These are phyloP conservation scores for Myodes glareolus DNA, from an alignment of 2,113 vertebrate species.

Conservation along the genomic window DNA sequence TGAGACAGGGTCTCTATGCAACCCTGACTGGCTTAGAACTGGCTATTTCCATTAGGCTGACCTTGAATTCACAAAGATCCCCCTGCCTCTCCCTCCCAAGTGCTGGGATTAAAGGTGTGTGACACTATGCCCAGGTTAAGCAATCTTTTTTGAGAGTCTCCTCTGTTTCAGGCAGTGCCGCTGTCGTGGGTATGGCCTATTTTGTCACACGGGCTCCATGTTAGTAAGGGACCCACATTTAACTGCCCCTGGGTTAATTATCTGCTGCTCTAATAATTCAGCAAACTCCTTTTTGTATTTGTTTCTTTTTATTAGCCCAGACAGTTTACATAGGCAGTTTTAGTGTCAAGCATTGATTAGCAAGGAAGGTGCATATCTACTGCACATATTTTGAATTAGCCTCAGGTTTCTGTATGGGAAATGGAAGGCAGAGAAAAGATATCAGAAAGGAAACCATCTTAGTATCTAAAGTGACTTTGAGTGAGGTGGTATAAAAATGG, in stretches of 20 bases:
- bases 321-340: neutral
- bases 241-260: neutral
- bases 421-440: conserved; percentile 2
- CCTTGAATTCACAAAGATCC: neutral
- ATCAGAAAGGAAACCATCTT: neutral
- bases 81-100: neutral
- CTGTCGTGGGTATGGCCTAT: neutral
- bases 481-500: neutral
- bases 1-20: neutral
- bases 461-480: conserved; percentile 36
- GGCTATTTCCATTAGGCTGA: neutral
- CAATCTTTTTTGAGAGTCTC: neutral
- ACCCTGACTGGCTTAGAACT: neutral
- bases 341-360: neutral
- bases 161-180: neutral
- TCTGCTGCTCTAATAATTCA: conserved; percentile 17
- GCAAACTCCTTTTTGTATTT: neutral
- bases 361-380: neutral
- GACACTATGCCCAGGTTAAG: neutral
- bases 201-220: neutral
- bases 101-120: neutral
- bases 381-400: conserved; percentile 1
- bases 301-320: neutral
- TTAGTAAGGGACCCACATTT: neutral
- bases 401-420: neutral